Conservation (phyloP, 2,888 invertebrate genomes). For the Orthosia cruda region DNA sequence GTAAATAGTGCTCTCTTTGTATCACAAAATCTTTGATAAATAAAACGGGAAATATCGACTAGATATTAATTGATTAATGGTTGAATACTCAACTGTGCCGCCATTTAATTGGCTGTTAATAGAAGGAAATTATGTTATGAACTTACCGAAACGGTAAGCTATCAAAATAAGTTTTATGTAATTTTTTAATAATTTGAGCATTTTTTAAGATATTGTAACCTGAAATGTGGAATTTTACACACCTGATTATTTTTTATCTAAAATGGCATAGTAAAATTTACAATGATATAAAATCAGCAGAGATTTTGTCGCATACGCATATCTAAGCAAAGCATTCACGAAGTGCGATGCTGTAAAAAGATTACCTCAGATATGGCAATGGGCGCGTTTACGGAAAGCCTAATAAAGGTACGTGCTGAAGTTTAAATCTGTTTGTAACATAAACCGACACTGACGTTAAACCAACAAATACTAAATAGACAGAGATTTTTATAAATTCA, state of each 20-base stretch:
- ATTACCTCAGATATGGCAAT: conserved; percentile 58
- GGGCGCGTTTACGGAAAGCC: conserved; percentile 70
- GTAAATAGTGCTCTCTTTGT: neutral
- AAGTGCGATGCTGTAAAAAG: conserved; percentile 58
- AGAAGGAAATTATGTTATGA: conserved; percentile 56
- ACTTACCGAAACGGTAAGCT: conserved; percentile 15
- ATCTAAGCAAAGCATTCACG: conserved; percentile 56
- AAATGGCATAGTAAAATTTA: neutral
- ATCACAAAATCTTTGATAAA: neutral
- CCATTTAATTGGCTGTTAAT: conserved; percentile 26
- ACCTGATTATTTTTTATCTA: neutral
- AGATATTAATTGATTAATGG: conserved; percentile 15
- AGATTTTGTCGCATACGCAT: conserved; percentile 7
- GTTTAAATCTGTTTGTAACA: conserved; percentile 34
- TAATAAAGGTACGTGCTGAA: conserved; percentile 65
- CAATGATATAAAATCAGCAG: neutral
- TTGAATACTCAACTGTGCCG: conserved; percentile 36
- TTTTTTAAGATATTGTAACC: too few species aligned
- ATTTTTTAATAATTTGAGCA: neutral
- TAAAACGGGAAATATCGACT: conserved; percentile 10
- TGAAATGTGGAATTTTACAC: neutral
- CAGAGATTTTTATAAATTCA: neutral
- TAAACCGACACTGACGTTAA: neutral
- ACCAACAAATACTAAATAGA: neutral
- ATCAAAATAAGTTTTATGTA: conserved; percentile 23